Base-by-base conservation (phyloP, 2,113 vertebrate species). In the Corynorhinus townsendii region DNA sequence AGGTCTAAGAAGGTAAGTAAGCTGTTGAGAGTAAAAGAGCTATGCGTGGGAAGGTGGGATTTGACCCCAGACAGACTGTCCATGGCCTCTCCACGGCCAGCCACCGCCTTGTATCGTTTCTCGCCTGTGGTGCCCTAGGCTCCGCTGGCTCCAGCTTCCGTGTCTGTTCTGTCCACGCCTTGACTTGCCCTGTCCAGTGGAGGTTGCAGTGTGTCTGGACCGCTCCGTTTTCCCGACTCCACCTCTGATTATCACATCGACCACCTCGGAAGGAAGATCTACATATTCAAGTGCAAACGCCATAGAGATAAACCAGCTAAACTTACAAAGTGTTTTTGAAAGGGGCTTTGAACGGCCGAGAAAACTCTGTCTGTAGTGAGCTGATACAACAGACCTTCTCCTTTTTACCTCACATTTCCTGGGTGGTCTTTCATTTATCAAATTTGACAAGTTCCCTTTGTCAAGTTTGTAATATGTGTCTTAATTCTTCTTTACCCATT, bases 261-360 rank as follows among this genome's bases (percentile, higher is more conserved):
- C 79, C 85, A 83, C 79, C 40, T 94, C 52, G 83, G 56, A 92
- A 90, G 56, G 47, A 94, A 97, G 82, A 96, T 76, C 79, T 86
- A 96, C 95, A 90, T n/a, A 91, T 47, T 47, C 28, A 96, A 94
- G 88, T 95, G 68, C 93, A 97, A 97, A 97, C 96, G 62, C 59
- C 89, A 82, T 38, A 66, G 88, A 96, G 89, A 96, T 94, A 98
- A 97, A 86, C 83, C 68, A 66, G 24, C 80, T 93, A 15, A 94
- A 79, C 66, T 89, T 49, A 62, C 69, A 66, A 43, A 28, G n/a
- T 86, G 79, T 88, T 97, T 96, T 95, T 95, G 38, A 96, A 97
- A 96, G 72, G 26, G 3, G 7, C 88, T 94, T 88, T 59, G 35
- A 95, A 56, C 20, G 72, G 64, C 4, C 49, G 33, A 47, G 64